Base-by-base conservation (phyloP, 2,797 vertebrate genomes). In the Sebastes hopkinsi region DNA sequence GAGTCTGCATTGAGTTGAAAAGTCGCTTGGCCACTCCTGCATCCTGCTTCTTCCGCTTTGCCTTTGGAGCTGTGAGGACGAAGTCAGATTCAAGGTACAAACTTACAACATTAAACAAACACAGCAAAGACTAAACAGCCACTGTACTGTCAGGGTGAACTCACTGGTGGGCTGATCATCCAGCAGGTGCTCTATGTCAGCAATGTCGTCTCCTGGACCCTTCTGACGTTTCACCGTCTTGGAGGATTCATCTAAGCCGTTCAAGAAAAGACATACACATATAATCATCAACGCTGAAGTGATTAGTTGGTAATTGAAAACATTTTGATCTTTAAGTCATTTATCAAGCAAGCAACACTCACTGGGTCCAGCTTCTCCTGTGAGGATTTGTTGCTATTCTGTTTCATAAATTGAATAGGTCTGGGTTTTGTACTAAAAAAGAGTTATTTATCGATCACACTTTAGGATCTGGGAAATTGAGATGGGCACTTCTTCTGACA, bases 21-120 rank as follows among this genome's bases (percentile, higher is more conserved):
- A 99, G 94, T 66, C 94, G 96, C 94, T 98, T 99, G 2, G 86
- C 95, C 1, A 96, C 97, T 3, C 97, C 95, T 0, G 94, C 71
- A 2, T 96, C 95, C 50, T 93, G 95, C 11, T 96, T 96, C 68
- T 80, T 90, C 6, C 94, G 88, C 81, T 95, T 95, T 1, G 92
- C 85, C 55, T 91, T 94, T 0, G 97, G 97, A 34, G 96, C 97
- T 99, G 75, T 0, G 22, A 3, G 10, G 7, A 60, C 18, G 34
- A 9, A 13, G 23, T 18, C 23, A 29, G 13, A 30, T 58, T 76
- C 7, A n/a, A 58, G 25, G 20, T 6, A 8, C 1, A 64, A 69
- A 25, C 4, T 7, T 23, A 34, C 8, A 29, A 22, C 25, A 20
- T n/a, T n/a, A 36, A 38, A 30, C 1, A 55, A 52, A 34, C 1